Percentiles rank a stretch among this genome's conserved stretches.
Evolutionary conservation across 2,797 vertebrate species (phyloP).

Genomic region (Molossus molossus): DNA sequence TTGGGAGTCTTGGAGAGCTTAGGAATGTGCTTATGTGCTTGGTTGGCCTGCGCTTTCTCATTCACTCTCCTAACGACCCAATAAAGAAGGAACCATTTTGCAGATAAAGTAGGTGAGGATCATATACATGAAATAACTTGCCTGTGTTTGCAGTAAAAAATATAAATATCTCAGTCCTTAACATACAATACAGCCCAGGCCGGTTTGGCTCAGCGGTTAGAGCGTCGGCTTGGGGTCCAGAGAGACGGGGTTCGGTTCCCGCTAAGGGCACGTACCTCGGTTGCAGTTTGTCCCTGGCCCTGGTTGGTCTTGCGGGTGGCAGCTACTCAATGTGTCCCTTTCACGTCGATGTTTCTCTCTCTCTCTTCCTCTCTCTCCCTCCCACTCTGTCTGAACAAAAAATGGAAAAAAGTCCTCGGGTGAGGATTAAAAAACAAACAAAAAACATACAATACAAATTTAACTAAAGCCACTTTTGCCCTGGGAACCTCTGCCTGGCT

Average conservation of each 20-base stretch:
- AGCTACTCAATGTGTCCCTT: too few species aligned
- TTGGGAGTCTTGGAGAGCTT: neutral
- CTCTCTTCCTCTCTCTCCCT: too few species aligned
- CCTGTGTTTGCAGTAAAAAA: neutral
- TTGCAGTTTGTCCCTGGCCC: too few species aligned
- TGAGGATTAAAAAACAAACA: neutral
- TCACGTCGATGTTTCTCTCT: too few species aligned
- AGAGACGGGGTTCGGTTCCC: too few species aligned
- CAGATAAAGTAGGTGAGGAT: neutral
- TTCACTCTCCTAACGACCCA: neutral
- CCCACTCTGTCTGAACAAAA: too few species aligned
- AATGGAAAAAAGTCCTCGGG: too few species aligned
- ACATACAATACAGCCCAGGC: neutral
- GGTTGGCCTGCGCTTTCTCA: neutral
- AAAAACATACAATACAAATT: neutral
- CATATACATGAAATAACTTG: neutral
- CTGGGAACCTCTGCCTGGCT: neutral
- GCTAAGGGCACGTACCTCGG: too few species aligned
- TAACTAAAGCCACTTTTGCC: neutral
- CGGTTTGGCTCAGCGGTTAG: too few species aligned
- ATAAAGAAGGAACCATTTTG: neutral
- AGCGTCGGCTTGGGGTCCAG: too few species aligned
- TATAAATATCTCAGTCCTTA: neutral
- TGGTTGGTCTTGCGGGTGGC: too few species aligned
- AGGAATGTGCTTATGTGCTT: too few species aligned